Base-by-base conservation (phyloP, 2,797 vertebrate species). In the Gila robusta region DNA sequence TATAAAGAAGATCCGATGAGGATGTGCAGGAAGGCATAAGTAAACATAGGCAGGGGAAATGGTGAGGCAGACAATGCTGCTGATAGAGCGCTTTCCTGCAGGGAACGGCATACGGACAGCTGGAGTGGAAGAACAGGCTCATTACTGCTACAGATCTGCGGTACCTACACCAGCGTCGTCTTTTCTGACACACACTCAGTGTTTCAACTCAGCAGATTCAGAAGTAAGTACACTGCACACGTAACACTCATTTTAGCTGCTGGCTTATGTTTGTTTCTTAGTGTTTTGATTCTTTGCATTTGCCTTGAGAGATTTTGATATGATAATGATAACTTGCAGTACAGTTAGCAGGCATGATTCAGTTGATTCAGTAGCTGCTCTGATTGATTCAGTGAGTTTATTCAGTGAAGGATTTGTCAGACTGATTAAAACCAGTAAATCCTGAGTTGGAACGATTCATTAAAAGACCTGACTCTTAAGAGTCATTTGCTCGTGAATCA, bases 81-180 rank as follows among this genome's bases (percentile, higher is more conserved):
- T 86, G 87, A 87, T 86, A 80, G 88, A 89, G 84, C 84, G 41
- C 71, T 90, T 91, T 93, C 91, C 91, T 90, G 59, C 76, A 70
- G 52, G 73, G 66, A 67, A 86, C 73, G 81, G 81, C 69, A 81
- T 62, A 85, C 86, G 67, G 85, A 79, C 82, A 82, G 77, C 72
- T 79, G 32, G 67, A 69, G 74, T 82, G 14, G 72, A 83, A 74
- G 77, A 81, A 83, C 82, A 76, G 84, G 44, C 82, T 86, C 80
- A 85, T 87, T 88, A 84, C 64, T 17, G 39, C 82, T 76, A 85
- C 72, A 71, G 70, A 59, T 69, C 88, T 82, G 81, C 52, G 5
- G 77, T 32, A 70, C 54, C 54, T 52, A 21, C 76, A 28, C 78
- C 85, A 81, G 85, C 73, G 26, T 19, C 35, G 3, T 56, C 23